These are phyloP conservation scores for Xiphophorus maculatus DNA, from an alignment of 2,113 vertebrate genomes.

Conservation along the genomic window DNA sequence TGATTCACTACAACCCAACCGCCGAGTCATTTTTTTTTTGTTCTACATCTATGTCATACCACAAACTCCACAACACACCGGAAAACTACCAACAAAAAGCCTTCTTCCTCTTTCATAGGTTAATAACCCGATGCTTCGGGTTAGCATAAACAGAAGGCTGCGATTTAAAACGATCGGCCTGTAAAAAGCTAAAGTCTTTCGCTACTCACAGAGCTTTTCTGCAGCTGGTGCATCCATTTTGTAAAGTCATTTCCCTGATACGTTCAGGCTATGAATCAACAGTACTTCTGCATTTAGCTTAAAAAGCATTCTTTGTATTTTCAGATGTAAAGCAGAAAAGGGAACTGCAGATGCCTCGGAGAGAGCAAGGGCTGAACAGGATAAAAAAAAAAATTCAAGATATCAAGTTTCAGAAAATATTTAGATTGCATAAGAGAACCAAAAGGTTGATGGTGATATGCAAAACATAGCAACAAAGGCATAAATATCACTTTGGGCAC, in stretches of 20 bases:
- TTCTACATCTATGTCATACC: background rate
- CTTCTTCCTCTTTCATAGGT: background rate
- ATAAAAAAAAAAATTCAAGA: background rate
- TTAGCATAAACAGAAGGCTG: background rate
- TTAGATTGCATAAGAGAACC: background rate
- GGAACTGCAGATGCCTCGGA: constrained; percentile 44
- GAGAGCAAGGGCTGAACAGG: background rate
- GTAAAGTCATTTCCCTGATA: constrained; percentile 16
- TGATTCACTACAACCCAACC: constrained; percentile 1
- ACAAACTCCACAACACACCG: background rate
- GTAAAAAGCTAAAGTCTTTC: background rate
- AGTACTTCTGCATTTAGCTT: constrained; percentile 65
- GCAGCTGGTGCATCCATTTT: constrained; percentile 3
- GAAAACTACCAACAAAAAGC: background rate
- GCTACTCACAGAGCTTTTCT: constrained; percentile 29
- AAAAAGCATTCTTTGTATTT: background rate
- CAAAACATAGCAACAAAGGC: background rate
- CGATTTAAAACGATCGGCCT: background rate
- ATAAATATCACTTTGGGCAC: background rate
- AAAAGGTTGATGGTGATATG: background rate
- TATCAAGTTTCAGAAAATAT: background rate
- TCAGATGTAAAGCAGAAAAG: constrained; percentile 28
- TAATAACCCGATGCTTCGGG: background rate
- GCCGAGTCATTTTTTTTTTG: background rate
- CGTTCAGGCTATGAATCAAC: constrained; percentile 13